phyloP scores from a whole-genome alignment of 1,140 invertebrate species.

The Zelostemma sp. region DNA sequence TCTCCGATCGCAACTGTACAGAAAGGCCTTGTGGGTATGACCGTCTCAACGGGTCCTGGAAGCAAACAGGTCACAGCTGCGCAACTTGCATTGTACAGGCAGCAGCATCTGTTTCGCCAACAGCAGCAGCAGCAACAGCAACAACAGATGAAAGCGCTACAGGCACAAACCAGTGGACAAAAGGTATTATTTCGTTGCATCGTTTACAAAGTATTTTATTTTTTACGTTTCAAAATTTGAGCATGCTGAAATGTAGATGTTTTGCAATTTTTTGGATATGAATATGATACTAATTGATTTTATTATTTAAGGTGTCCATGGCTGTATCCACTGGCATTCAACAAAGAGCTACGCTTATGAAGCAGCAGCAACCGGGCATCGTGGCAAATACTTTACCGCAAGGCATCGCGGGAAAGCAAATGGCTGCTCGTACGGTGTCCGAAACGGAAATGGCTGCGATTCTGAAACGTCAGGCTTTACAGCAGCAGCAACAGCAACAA shows the following conservation, averaged over 20 bases:
- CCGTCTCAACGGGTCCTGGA: constrained; percentile 59
- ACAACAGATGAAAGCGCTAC: constrained; percentile 62
- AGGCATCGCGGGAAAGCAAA: constrained; percentile 63
- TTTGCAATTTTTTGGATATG: no score
- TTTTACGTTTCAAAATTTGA: no score
- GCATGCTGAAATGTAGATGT: no score
- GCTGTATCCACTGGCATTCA: constrained; percentile 48
- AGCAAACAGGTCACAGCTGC: constrained; percentile 71
- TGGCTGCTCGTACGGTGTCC: constrained; percentile 72
- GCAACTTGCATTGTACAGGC: constrained; percentile 71
- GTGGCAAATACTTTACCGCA: constrained; percentile 64
- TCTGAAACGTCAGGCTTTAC: constrained; percentile 76
- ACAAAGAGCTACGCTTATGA: constrained; percentile 62
- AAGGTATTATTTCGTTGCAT: constrained; percentile 55
- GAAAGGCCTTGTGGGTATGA: constrained; percentile 62
- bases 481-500: constrained; percentile 73
- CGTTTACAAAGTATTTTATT: no score
- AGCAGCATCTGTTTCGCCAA: constrained; percentile 65
- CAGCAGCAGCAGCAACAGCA: constrained; percentile 66
- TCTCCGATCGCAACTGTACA: constrained; percentile 49
- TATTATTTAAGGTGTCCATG: constrained; percentile 48
- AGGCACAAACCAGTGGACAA: constrained; percentile 57
- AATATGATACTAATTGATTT: no score
- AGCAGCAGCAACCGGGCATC: constrained; percentile 56
- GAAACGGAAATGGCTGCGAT: constrained; percentile 80